Evolutionary conservation across 1,140 invertebrate genomes (phyloP).

Genomic region (Lasioglossum baleicum): DNA sequence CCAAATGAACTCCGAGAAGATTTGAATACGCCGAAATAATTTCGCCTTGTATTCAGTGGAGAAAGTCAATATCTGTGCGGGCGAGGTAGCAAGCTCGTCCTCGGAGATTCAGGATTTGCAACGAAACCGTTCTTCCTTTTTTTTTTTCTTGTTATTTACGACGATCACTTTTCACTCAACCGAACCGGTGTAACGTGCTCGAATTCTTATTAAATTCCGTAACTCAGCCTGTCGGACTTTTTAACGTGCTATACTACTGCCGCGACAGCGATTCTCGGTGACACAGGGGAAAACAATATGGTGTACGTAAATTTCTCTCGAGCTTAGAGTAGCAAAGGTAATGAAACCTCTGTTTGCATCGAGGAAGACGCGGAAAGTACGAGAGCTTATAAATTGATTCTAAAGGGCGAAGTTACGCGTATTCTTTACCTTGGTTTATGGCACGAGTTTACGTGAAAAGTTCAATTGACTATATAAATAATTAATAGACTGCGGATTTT

Average conservation of each 20-base stretch:
- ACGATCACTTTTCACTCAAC: conserved; percentile 14
- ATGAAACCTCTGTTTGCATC: background rate
- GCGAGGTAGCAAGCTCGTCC: background rate
- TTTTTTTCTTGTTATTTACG: conserved; percentile 12
- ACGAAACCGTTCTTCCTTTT: background rate
- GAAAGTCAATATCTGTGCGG: background rate
- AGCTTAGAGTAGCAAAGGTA: background rate
- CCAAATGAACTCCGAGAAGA: background rate
- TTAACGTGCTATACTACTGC: conserved; percentile 14
- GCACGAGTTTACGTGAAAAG: too few species aligned
- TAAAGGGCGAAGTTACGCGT: background rate
- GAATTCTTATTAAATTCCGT: conserved; percentile 41
- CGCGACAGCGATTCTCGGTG: background rate
- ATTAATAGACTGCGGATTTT: too few species aligned
- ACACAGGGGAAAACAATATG: background rate
- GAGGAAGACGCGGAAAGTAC: too few species aligned
- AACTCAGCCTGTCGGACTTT: conserved; percentile 25
- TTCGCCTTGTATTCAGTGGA: too few species aligned
- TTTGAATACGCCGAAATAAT: too few species aligned
- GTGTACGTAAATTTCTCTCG: background rate
- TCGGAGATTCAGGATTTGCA: background rate
- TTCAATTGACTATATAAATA: too few species aligned
- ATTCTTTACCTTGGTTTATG: too few species aligned
- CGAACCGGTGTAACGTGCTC: conserved; percentile 10
- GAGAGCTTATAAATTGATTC: background rate